Evolutionary conservation across 2,113 vertebrate species (phyloP).

Genomic region (Mormyrus iriodes): DNA sequence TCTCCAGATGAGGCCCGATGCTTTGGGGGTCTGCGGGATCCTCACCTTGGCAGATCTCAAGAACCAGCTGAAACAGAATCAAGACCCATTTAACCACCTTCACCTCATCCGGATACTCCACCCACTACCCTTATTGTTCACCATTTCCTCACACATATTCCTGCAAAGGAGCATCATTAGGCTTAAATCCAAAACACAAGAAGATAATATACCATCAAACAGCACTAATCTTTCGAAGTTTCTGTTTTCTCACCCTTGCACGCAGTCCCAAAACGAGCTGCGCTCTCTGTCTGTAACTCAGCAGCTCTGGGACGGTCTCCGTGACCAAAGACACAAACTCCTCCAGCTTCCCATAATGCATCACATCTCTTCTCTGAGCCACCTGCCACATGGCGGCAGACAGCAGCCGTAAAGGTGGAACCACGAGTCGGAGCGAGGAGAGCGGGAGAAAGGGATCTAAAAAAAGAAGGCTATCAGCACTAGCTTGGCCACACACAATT

Average conservation of each 20-base stretch:
- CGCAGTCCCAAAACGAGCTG: slow-evolving; percentile 51
- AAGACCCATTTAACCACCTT: neutral
- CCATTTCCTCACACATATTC: neutral
- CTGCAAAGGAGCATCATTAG: neutral
- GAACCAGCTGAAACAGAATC: slow-evolving; percentile 47
- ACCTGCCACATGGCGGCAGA: slow-evolving; percentile 47
- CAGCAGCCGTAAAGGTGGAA: slow-evolving; percentile 29
- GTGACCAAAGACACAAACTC: slow-evolving; percentile 43
- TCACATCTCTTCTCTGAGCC: slow-evolving; percentile 25
- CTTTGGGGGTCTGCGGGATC: slow-evolving; percentile 39
- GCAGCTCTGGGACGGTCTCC: slow-evolving; percentile 40
- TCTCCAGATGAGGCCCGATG: slow-evolving; percentile 54
- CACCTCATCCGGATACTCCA: neutral
- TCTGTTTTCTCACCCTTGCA: slow-evolving; percentile 44
- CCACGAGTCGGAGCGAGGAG: neutral
- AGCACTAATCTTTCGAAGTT: neutral
- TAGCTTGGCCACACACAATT: neutral
- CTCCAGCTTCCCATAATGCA: slow-evolving; percentile 43
- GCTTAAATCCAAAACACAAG: neutral
- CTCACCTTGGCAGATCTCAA: slow-evolving; percentile 57
- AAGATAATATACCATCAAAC: neutral
- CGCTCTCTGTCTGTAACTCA: slow-evolving; percentile 47
- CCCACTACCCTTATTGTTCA: neutral
- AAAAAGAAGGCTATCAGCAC: neutral
- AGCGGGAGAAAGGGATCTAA: neutral